Evolutionary conservation across 53 echinoderm and acorn worm species (phyloP).

Genomic region (Echinarachnius parma): DNA sequence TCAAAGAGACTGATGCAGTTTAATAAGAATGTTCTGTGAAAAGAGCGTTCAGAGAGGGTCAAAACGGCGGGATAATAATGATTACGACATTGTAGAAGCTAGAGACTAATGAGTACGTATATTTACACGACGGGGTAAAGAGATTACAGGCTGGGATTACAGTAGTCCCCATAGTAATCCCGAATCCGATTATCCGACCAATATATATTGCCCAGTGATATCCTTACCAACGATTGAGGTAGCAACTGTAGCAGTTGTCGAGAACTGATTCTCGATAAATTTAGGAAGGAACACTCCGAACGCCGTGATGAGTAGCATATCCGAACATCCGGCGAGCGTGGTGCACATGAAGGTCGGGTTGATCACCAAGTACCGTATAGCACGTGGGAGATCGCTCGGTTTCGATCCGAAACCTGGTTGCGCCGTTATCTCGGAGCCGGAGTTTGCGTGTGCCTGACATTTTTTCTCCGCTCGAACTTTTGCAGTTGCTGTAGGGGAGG

Average conservation of each 20-base stretch:
- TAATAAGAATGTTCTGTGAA: no score
- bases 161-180: no score
- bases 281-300: conserved; percentile 62
- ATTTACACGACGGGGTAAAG: no score
- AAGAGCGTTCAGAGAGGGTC: background rate
- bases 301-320: conserved; percentile 52
- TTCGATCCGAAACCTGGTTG: conserved; percentile 51
- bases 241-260: conserved; percentile 48
- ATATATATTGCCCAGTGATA: background rate
- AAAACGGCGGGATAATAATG: background rate
- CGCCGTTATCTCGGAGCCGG: conserved; percentile 34
- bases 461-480: conserved; percentile 64
- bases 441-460: conserved; percentile 56
- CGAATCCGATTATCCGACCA: no score
- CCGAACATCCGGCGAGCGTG: conserved; percentile 42
- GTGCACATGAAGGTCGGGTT: conserved; percentile 66
- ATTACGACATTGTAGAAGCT: no score
- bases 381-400: conserved; percentile 46
- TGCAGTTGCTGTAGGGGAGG: conserved; percentile 35
- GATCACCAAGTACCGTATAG: conserved; percentile 43
- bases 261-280: conserved; percentile 62
- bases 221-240: conserved; percentile 57
- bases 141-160: no score
- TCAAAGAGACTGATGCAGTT: no score
- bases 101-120: no score